These are phyloP conservation scores for Sinosuthora webbiana DNA, from an alignment of 2,113 vertebrate genomes.

Conservation along the genomic window DNA sequence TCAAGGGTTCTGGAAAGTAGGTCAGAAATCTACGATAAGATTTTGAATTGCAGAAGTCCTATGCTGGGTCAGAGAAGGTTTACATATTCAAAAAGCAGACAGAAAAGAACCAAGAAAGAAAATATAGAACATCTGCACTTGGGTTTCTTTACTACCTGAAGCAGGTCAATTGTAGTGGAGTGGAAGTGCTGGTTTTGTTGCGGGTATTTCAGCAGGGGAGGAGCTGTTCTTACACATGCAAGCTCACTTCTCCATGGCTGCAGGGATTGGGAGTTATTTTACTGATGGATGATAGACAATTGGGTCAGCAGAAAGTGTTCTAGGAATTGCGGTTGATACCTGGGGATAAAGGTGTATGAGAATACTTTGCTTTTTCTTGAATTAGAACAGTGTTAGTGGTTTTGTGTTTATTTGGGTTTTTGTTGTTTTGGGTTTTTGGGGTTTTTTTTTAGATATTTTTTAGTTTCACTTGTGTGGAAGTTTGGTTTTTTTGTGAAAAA, in stretches of 20 bases:
- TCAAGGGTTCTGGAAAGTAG: background rate
- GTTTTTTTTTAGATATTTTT: background rate
- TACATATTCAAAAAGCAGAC: background rate
- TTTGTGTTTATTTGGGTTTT: background rate
- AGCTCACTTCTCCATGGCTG: background rate
- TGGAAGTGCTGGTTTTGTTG: background rate
- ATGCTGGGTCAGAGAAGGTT: background rate
- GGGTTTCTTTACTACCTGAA: background rate
- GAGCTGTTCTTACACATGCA: background rate
- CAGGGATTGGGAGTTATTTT: background rate
- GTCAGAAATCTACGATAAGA: background rate
- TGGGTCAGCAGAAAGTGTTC: background rate
- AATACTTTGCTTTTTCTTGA: background rate
- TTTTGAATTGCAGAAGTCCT: background rate
- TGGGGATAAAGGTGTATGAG: background rate
- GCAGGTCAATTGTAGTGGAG: background rate
- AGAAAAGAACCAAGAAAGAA: background rate
- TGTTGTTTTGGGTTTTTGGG: background rate
- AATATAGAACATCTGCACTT: background rate
- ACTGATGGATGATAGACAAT: background rate
- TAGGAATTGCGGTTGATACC: background rate
- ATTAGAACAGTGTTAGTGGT: background rate
- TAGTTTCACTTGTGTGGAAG: background rate
- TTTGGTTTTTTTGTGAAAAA: background rate
- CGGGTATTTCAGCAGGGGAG: background rate